Evolutionary conservation across 1,140 invertebrate species (phyloP).

Genomic region (Drosophila arizonae): DNA sequence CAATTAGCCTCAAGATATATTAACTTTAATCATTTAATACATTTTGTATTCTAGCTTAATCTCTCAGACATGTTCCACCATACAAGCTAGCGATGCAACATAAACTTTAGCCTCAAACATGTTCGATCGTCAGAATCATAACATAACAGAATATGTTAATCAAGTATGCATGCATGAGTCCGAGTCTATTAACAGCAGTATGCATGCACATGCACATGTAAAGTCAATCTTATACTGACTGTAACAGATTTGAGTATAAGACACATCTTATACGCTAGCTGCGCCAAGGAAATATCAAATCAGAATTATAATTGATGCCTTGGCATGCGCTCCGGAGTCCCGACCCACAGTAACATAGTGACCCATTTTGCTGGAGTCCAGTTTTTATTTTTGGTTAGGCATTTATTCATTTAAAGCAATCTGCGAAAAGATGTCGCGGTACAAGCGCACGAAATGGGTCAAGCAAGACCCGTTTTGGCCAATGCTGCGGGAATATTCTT

Average conservation of each 20-base stretch:
- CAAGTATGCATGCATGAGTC: too few relatives aligned
- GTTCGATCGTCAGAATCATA: background rate
- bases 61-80: background rate
- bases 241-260: background rate
- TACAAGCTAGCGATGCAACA: background rate
- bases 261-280: too few relatives aligned
- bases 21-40: too few relatives aligned
- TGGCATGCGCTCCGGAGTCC: background rate
- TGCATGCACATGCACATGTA: background rate
- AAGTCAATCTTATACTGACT: background rate
- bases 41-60: too few relatives aligned
- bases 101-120: background rate
- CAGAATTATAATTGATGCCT: background rate
- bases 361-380: constrained; percentile 35
- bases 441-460: constrained; percentile 36
- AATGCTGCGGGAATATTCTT: constrained; percentile 26
- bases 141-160: background rate
- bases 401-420: constrained; percentile 34
- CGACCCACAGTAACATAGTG: constrained; percentile 2
- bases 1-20: too few relatives aligned
- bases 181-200: too few relatives aligned
- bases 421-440: constrained; percentile 25
- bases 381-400: constrained; percentile 24
- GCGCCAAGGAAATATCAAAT: background rate
- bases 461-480: constrained; percentile 31